Percentiles rank a stretch among this genome's conserved stretches.
These are phyloP conservation scores for Caranx melampygus DNA, from an alignment of 2,113 vertebrate species.

Conservation along the genomic window DNA sequence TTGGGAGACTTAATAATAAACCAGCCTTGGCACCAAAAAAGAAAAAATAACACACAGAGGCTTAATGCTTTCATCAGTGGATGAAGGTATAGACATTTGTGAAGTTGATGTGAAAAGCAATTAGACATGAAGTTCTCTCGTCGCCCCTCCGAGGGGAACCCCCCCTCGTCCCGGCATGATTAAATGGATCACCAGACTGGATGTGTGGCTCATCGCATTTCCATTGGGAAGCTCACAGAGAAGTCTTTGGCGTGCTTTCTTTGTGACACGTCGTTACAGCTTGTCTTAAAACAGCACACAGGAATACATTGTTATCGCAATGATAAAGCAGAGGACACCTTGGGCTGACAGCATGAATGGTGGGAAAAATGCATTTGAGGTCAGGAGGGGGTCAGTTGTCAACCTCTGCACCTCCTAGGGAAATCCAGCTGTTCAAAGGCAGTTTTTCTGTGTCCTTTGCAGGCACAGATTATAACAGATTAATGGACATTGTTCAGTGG, in stretches of 20 bases:
- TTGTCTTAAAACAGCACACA: conserved; percentile 17
- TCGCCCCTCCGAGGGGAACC: conserved; percentile 16
- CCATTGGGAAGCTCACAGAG: conserved; percentile 5
- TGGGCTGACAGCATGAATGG: neutral
- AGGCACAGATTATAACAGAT: neutral
- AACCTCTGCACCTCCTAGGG: neutral
- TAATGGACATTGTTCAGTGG: neutral
- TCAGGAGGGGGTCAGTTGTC: neutral
- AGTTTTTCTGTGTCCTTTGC: neutral
- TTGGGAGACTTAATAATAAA: conserved; percentile 63
- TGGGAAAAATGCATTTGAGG: neutral
- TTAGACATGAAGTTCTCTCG: conserved; percentile 29
- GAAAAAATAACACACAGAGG: neutral
- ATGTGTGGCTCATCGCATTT: conserved; percentile 22
- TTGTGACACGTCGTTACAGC: conserved; percentile 40
- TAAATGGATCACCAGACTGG: conserved; percentile 30
- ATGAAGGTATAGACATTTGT: conserved; percentile 17
- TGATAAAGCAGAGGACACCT: conserved; percentile 22
- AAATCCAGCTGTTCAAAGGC: neutral
- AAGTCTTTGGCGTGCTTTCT: conserved; percentile 37
- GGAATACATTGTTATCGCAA: conserved; percentile 34
- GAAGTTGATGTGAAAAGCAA: conserved; percentile 37
- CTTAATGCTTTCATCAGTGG: conserved; percentile 24
- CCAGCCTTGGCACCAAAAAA: conserved; percentile 12
- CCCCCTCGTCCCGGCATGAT: conserved; percentile 21